Evolutionary conservation across 2,888 invertebrate genomes (phyloP).

Genomic region (Melieria picta): DNA sequence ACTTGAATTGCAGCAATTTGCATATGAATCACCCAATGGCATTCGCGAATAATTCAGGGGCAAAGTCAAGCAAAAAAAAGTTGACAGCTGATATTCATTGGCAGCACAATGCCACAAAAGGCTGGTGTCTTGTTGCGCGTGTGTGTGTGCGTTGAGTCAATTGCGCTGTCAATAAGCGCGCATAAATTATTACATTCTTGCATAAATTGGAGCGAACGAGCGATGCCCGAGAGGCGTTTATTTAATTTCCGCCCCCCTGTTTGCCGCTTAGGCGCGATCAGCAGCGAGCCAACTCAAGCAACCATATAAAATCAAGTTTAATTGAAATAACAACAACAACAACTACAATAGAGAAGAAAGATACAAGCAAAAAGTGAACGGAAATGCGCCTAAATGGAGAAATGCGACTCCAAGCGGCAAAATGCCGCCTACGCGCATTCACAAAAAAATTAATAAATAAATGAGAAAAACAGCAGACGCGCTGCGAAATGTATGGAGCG

Average conservation of each 20-base stretch:
- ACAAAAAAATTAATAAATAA: too few species aligned
- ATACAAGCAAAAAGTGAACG: background rate
- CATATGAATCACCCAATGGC: background rate
- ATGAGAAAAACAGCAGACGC: too few species aligned
- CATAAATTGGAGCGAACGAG: conserved; percentile 7
- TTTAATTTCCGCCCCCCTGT: background rate
- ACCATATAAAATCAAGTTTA: conserved; percentile 12
- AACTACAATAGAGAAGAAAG: too few species aligned
- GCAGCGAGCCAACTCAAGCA: too few species aligned
- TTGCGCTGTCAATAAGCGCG: too few species aligned
- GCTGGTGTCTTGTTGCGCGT: too few species aligned
- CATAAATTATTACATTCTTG: conserved; percentile 19
- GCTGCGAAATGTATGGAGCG: too few species aligned
- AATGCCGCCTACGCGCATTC: too few species aligned
- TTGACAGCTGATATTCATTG: background rate
- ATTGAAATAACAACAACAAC: conserved; percentile 6
- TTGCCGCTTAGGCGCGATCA: too few species aligned
- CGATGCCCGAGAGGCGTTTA: conserved; percentile 2
- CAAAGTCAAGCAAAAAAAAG: conserved; percentile 4
- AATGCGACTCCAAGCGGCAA: background rate
- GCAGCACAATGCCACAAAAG: background rate
- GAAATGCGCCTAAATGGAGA: conserved; percentile 20
- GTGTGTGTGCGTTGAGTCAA: too few species aligned
- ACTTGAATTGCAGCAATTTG: conserved; percentile 19
- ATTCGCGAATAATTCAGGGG: background rate